Conservation (phyloP, 2,113 vertebrate genomes). For the Dipodomys ordii region DNA sequence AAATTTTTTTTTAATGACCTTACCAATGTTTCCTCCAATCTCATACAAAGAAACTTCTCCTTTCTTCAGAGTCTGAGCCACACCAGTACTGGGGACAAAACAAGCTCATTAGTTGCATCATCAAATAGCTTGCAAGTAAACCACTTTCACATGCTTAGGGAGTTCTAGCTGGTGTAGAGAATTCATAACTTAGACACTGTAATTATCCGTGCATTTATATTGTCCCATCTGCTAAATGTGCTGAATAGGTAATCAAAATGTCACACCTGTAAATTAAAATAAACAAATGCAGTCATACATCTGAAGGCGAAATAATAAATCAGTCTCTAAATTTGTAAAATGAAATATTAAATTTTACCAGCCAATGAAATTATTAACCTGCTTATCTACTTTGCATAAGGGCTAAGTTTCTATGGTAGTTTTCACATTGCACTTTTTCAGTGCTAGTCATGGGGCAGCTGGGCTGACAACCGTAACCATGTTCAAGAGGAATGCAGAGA, state of each 20-base stretch:
- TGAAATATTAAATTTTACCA: constrained; percentile 42
- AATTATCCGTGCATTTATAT: constrained; percentile 56
- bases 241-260: constrained; percentile 70
- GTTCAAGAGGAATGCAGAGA: not conserved
- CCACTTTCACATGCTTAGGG: constrained; percentile 12
- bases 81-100: constrained; percentile 86
- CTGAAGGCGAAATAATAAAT: constrained; percentile 71
- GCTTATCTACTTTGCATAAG: not conserved
- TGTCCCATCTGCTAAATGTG: constrained; percentile 74
- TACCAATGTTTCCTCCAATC: constrained; percentile 99
- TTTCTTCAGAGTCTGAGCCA: constrained; percentile 88
- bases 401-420: not conserved
- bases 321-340: constrained; percentile 37
- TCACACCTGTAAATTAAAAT: constrained; percentile 59
- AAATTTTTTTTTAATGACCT: constrained; percentile 79
- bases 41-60: constrained; percentile 96
- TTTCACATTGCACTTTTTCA: not conserved
- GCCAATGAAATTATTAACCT: constrained; percentile 13
- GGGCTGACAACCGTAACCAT: not conserved
- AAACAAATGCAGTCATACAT: constrained; percentile 64
- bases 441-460: not conserved
- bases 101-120: constrained; percentile 68
- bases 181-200: constrained; percentile 67
- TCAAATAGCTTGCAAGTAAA: constrained; percentile 60
- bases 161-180: constrained; percentile 64